Conservation (phyloP, 2,888 invertebrate species). For the Antitype chi region DNA sequence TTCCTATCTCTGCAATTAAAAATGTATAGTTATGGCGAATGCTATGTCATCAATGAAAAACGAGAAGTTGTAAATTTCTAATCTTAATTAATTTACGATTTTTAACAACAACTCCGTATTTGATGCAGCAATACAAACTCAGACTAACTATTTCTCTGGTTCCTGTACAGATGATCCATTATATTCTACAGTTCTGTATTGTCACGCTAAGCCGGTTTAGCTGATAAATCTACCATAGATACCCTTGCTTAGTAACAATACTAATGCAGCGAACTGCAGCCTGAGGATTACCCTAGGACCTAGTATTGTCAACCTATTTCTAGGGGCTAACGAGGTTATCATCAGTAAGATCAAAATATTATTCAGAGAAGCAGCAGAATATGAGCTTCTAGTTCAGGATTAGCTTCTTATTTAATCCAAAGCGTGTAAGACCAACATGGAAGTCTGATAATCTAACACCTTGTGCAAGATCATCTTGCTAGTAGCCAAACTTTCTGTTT, state of each 20-base stretch:
- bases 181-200: not conserved
- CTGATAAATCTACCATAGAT: not conserved
- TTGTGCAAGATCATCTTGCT: constrained; percentile 9
- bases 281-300: not conserved
- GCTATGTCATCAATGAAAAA: not conserved
- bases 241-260: not conserved
- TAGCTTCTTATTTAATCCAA: constrained; percentile 25
- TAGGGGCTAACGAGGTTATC: too few relatives aligned
- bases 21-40: not conserved
- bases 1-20: not conserved
- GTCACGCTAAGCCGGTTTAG: not conserved
- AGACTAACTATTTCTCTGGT: not conserved
- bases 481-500: constrained; percentile 23
- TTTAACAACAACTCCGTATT: not conserved
- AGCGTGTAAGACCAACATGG: not conserved
- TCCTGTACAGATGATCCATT: not conserved
- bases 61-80: not conserved
- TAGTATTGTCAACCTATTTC: not conserved
- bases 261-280: not conserved
- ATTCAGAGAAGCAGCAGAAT: not conserved
- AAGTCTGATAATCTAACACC: constrained; percentile 17
- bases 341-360: not conserved
- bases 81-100: not conserved
- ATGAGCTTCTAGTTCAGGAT: not conserved
- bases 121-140: not conserved